Evolutionary conservation across 2,888 invertebrate genomes (phyloP).

Genomic region (Disparrhopalites patrizii): DNA sequence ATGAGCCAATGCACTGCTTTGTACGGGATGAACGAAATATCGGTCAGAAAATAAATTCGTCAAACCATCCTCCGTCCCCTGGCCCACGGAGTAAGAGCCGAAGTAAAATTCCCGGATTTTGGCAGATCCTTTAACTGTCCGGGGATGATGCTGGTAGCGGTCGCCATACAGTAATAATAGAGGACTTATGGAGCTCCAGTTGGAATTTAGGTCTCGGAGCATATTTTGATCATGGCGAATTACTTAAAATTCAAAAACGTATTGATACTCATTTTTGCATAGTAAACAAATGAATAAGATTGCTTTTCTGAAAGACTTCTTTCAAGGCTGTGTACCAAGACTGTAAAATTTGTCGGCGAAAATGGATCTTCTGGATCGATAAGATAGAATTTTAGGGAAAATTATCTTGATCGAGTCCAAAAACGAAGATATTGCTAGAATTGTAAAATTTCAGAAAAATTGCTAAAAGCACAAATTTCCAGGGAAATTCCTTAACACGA

Average conservation of each 20-base stretch:
- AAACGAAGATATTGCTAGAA: too few species aligned
- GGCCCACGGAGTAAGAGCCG: neutral
- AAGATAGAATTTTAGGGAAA: too few species aligned
- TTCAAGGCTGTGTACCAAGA: too few species aligned
- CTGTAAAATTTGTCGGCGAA: too few species aligned
- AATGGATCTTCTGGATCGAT: too few species aligned
- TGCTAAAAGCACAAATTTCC: too few species aligned
- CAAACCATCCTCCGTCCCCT: slow-evolving; percentile 7
- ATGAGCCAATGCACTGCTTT: slow-evolving; percentile 29
- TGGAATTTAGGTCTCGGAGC: slow-evolving; percentile 1
- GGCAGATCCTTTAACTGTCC: neutral
- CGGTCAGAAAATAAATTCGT: slow-evolving; percentile 33
- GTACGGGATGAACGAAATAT: slow-evolving; percentile 29
- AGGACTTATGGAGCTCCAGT: slow-evolving; percentile 10
- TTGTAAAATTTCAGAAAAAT: too few species aligned
- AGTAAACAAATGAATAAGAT: neutral
- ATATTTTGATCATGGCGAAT: neutral
- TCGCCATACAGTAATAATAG: neutral
- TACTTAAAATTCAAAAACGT: neutral
- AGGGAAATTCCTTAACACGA: too few species aligned
- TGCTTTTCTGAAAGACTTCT: neutral
- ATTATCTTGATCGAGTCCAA: too few species aligned
- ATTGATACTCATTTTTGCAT: neutral
- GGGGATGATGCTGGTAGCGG: too few species aligned
- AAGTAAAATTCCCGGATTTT: slow-evolving; percentile 25